Evolutionary conservation across 2,888 invertebrate species (phyloP).

Genomic region (Dilophus febrilis): DNA sequence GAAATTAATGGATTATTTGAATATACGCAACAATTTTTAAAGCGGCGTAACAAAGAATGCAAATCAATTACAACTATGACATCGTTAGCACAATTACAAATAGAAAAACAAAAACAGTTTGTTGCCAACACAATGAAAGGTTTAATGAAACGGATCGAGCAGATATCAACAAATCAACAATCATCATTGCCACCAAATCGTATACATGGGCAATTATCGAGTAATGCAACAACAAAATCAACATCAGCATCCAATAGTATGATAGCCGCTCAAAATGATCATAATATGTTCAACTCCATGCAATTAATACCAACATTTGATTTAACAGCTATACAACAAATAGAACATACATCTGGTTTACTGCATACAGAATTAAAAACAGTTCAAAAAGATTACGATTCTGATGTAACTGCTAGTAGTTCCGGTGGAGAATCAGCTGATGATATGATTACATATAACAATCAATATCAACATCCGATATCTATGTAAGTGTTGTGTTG

Average conservation of each 20-base stretch:
- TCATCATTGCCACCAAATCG: conserved; percentile 11
- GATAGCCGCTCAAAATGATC: background rate
- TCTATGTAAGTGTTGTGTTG: conserved; percentile 59
- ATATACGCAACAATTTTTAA: conserved; percentile 40
- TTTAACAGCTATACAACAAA: conserved; percentile 33
- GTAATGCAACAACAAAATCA: too few species aligned
- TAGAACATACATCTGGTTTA: conserved; percentile 55
- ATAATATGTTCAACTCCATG: too few species aligned
- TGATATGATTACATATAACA: conserved; percentile 65
- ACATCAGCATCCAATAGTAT: background rate
- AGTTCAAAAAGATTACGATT: conserved; percentile 64
- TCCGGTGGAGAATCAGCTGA: conserved; percentile 91
- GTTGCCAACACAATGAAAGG: conserved; percentile 37
- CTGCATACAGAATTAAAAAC: conserved; percentile 54
- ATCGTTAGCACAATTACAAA: conserved; percentile 5
- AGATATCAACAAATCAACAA: conserved; percentile 21
- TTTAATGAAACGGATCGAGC: conserved; percentile 28
- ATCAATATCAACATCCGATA: conserved; percentile 55
- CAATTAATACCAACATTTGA: conserved; percentile 27
- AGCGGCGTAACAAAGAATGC: conserved; percentile 14
- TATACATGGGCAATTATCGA: too few species aligned
- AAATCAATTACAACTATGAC: conserved; percentile 7
- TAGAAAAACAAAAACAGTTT: conserved; percentile 29
- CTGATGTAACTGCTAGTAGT: conserved; percentile 85
- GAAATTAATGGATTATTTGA: conserved; percentile 64